Percentiles rank a stretch among this genome's conserved stretches.
These are phyloP conservation scores for Balearica regulorum DNA, from an alignment of 2,797 vertebrate genomes.

Conservation along the genomic window DNA sequence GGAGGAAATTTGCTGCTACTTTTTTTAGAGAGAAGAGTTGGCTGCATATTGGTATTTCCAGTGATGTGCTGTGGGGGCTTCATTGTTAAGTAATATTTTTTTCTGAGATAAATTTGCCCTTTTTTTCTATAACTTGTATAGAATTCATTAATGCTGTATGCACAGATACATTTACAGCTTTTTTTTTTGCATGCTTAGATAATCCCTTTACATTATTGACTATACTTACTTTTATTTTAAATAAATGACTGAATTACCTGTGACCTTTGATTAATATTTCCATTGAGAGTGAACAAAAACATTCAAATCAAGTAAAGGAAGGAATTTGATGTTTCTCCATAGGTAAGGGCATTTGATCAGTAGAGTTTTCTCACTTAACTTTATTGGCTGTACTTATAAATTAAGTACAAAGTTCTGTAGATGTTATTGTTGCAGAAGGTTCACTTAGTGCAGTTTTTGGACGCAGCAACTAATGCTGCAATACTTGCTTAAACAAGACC, in stretches of 20 bases:
- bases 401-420: background rate
- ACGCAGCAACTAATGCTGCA: background rate
- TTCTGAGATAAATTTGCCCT: background rate
- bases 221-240: background rate
- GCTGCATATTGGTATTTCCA: background rate
- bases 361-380: background rate
- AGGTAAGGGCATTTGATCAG: background rate
- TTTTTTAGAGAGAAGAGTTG: background rate
- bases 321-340: background rate
- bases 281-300: background rate
- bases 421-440: background rate
- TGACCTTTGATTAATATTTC: background rate
- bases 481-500: background rate
- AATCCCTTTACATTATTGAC: accelerated
- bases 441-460: background rate
- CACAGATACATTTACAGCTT: too few species aligned
- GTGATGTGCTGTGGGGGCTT: background rate
- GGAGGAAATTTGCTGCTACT: background rate
- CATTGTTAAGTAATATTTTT: background rate
- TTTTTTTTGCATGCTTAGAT: background rate
- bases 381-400: background rate
- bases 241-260: background rate
- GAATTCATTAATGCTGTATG: background rate
- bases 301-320: background rate
- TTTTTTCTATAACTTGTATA: background rate